phyloP scores from a whole-genome alignment of 2,797 vertebrate genomes.

The Mareca penelope region DNA sequence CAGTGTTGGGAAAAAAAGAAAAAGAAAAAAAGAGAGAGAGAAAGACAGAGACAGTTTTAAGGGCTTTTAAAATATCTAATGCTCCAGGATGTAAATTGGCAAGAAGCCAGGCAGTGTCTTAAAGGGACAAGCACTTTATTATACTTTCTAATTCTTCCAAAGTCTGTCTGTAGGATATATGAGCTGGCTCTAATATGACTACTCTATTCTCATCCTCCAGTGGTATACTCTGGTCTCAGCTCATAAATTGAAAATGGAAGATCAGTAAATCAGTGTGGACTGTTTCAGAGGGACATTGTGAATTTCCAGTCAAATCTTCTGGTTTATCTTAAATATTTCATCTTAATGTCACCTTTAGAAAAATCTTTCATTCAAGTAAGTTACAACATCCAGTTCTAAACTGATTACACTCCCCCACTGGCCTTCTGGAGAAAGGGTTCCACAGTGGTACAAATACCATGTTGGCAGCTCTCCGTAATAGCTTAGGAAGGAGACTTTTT shows the following conservation, averaged over 20 bases:
- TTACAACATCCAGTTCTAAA: slow-evolving; percentile 80
- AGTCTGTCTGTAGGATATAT: slow-evolving; percentile 87
- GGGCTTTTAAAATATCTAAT: slow-evolving; percentile 83
- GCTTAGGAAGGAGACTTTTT: slow-evolving; percentile 12
- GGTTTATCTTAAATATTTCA: slow-evolving; percentile 88
- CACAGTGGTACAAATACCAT: slow-evolving; percentile 1
- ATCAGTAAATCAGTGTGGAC: slow-evolving; percentile 83
- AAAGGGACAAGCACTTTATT: slow-evolving; percentile 84
- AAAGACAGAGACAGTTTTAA: slow-evolving; percentile 76
- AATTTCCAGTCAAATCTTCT: slow-evolving; percentile 84
- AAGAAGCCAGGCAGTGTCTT: slow-evolving; percentile 77
- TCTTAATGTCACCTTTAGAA: slow-evolving; percentile 84
- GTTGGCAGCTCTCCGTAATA: slow-evolving; percentile 2
- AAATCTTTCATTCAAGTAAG: slow-evolving; percentile 81
- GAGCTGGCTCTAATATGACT: slow-evolving; percentile 85
- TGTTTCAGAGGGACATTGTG: slow-evolving; percentile 82
- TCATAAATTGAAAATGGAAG: slow-evolving; percentile 86
- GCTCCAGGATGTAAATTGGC: slow-evolving; percentile 79
- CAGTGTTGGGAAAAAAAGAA: background rate
- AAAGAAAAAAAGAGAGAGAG: background rate
- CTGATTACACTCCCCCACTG: slow-evolving; percentile 75
- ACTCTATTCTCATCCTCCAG: slow-evolving; percentile 84
- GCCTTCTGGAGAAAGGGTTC: slow-evolving; percentile 73
- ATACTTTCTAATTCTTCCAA: slow-evolving; percentile 87
- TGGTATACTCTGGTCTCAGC: slow-evolving; percentile 83